These are phyloP conservation scores for Mergus octosetaceus DNA, from an alignment of 2,797 vertebrate species.

Conservation along the genomic window DNA sequence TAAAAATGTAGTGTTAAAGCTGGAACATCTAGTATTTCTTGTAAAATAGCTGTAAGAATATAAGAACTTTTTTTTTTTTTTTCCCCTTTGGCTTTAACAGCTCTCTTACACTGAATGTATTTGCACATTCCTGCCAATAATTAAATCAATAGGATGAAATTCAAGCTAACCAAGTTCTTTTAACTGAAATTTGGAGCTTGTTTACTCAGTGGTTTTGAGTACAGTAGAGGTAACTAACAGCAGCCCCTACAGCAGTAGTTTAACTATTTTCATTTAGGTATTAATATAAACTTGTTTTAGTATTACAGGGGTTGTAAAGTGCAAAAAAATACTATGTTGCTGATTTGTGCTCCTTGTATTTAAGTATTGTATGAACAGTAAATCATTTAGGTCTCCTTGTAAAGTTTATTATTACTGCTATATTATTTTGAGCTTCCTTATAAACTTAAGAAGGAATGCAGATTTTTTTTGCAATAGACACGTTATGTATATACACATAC, in stretches of 20 bases:
- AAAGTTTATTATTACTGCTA: neutral
- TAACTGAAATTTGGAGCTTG: conserved; percentile 26
- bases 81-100: neutral
- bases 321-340: neutral
- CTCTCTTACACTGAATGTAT: conserved; percentile 42
- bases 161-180: conserved; percentile 28
- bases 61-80: neutral
- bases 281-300: neutral
- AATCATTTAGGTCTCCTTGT: neutral
- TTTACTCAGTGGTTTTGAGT: neutral
- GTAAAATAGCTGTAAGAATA: conserved; percentile 28
- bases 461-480: neutral
- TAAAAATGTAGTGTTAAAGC: conserved; percentile 20
- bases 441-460: neutral
- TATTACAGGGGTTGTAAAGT: neutral
- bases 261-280: conserved; percentile 18
- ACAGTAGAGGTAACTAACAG: conserved; percentile 26
- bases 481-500: rapidly evolving
- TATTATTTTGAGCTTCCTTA: neutral
- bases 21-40: conserved; percentile 28
- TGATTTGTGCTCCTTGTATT: conserved; percentile 4
- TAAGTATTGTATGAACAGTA: neutral
- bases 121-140: conserved; percentile 40
- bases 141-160: conserved; percentile 47
- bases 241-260: conserved; percentile 16